Evolutionary conservation across 2,113 vertebrate species (phyloP).

Genomic region (Coturnix japonica): DNA sequence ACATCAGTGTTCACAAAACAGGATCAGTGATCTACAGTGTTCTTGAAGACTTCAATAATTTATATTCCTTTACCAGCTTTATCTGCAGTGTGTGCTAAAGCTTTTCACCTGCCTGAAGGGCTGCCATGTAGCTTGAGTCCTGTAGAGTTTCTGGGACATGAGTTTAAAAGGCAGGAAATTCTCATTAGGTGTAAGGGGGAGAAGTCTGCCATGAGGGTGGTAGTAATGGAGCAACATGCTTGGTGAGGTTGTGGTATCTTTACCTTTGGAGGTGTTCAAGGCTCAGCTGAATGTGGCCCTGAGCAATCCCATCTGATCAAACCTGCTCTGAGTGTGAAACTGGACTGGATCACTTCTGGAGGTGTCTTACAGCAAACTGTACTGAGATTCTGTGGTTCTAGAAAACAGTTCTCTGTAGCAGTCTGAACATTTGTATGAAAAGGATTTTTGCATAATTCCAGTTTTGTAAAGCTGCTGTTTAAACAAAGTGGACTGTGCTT

Average conservation of each 20-base stretch:
- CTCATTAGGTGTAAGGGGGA: fast-evolving
- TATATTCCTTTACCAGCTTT: background rate
- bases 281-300: background rate
- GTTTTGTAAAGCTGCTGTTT: background rate
- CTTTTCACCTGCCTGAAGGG: background rate
- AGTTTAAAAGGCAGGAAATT: background rate
- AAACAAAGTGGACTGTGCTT: background rate
- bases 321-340: background rate
- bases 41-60: background rate
- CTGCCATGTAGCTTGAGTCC: background rate
- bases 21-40: background rate
- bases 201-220: background rate
- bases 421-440: background rate
- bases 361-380: background rate
- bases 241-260: background rate
- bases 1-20: background rate
- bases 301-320: background rate
- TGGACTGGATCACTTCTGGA: background rate
- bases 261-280: background rate
- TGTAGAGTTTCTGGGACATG: background rate
- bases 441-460: background rate
- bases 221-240: background rate
- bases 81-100: background rate
- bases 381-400: background rate
- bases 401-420: fast-evolving